Evolutionary conservation across 2,888 invertebrate genomes (phyloP).

Genomic region (Strigamia transsilvanica): DNA sequence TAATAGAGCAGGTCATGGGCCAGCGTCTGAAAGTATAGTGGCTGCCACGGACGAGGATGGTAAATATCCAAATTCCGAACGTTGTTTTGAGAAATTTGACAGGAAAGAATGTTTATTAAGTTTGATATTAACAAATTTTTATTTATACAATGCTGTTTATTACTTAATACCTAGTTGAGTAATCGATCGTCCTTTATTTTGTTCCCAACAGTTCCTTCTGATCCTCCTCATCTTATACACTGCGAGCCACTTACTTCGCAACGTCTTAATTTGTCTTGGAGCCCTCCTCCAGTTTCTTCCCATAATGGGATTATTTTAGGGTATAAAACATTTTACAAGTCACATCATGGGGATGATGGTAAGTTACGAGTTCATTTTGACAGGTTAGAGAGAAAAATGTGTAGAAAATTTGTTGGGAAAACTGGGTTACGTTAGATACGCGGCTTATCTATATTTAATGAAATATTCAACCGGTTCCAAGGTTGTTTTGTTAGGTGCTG

Average conservation of each 20-base stretch:
- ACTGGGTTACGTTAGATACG: no score
- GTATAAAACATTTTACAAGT: slow-evolving; percentile 60
- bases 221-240: slow-evolving; percentile 63
- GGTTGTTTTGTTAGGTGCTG: no score
- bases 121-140: background rate
- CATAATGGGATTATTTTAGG: slow-evolving; percentile 65
- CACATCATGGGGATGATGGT: slow-evolving; percentile 53
- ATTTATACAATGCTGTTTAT: background rate
- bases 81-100: background rate
- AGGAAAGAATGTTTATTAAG: slow-evolving; percentile 6
- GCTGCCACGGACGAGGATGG: slow-evolving; percentile 50
- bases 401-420: no score
- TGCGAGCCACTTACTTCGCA: slow-evolving; percentile 63
- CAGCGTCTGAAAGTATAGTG: slow-evolving; percentile 20
- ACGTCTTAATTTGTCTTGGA: slow-evolving; percentile 64
- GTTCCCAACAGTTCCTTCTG: slow-evolving; percentile 62
- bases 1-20: slow-evolving; percentile 37
- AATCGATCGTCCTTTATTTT: background rate
- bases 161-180: background rate
- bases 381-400: background rate
- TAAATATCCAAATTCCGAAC: slow-evolving; percentile 26
- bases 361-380: background rate
- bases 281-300: slow-evolving; percentile 63
- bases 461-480: no score
- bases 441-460: no score